phyloP scores from a whole-genome alignment of 1,140 invertebrate genomes.

The Galendromus occidentalis region DNA sequence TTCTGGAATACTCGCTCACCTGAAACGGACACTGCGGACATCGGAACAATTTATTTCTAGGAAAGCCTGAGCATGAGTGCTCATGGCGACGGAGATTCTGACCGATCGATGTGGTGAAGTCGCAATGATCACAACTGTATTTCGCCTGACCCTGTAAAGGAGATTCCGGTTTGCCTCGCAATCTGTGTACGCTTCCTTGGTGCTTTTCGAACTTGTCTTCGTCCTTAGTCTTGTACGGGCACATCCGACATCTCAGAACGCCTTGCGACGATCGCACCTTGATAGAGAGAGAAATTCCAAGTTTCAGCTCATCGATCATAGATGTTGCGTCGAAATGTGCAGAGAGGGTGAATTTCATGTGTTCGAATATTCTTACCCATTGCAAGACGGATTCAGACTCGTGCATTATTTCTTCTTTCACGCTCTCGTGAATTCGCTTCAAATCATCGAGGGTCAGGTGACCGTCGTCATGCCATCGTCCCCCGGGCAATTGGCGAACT shows the following conservation, averaged over 20 bases:
- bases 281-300: no score
- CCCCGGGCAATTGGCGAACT: background rate
- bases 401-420: conserved; percentile 8
- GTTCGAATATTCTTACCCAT: background rate
- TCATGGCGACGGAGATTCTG: background rate
- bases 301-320: no score
- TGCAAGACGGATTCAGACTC: conserved; percentile 1
- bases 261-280: conserved; percentile 8
- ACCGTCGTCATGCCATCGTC: conserved; percentile 4
- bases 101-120: background rate
- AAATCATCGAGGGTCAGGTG: conserved; percentile 4
- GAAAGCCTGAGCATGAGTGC: background rate
- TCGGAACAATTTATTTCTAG: background rate
- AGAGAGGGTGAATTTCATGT: no score
- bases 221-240: conserved; percentile 10
- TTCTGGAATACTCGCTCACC: no score
- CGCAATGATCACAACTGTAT: background rate
- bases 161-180: background rate
- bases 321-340: no score
- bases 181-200: background rate
- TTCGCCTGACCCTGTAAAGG: background rate
- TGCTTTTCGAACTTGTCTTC: conserved; percentile 7
- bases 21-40: conserved; percentile 8
- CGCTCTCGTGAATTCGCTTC: background rate
- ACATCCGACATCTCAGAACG: conserved; percentile 4